A percentile compares a stretch with the other conserved stretches of the same genome.
phyloP scores from a whole-genome alignment of 2,113 vertebrate species.

The Haemorhous mexicanus region DNA sequence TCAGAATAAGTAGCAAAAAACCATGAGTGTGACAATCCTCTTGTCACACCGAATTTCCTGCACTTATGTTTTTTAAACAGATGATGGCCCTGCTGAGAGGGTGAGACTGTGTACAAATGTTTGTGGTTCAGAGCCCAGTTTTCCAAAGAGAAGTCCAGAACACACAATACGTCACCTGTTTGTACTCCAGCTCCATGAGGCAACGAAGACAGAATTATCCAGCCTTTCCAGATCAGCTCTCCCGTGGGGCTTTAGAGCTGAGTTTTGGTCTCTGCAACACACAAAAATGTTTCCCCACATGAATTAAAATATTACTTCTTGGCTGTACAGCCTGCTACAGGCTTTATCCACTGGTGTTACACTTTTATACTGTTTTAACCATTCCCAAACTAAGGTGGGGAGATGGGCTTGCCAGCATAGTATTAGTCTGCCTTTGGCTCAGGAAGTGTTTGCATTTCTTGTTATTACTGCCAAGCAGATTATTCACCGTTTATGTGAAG shows the following conservation, averaged over 20 bases:
- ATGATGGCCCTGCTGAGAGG: conserved; percentile 38
- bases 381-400: conserved; percentile 43
- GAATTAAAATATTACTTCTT: conserved; percentile 62
- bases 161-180: conserved; percentile 64
- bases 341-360: conserved; percentile 59
- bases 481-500: conserved; percentile 11
- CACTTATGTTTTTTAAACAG: background rate
- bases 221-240: conserved; percentile 51
- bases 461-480: background rate
- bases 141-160: conserved; percentile 63
- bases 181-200: conserved; percentile 59
- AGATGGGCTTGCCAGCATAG: background rate
- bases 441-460: conserved; percentile 31
- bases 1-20: conserved; percentile 13
- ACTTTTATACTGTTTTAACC: conserved; percentile 13
- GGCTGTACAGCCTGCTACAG: conserved; percentile 46
- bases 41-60: conserved; percentile 25
- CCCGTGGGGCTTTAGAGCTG: conserved; percentile 4
- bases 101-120: conserved; percentile 56
- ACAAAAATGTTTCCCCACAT: conserved; percentile 55
- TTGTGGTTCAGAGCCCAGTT: conserved; percentile 60
- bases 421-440: conserved; percentile 26
- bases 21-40: background rate
- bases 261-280: conserved; percentile 32
- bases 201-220: conserved; percentile 56